Evolutionary conservation across 2,113 vertebrate species (phyloP).

Genomic region (Aspidoscelis tigris): DNA sequence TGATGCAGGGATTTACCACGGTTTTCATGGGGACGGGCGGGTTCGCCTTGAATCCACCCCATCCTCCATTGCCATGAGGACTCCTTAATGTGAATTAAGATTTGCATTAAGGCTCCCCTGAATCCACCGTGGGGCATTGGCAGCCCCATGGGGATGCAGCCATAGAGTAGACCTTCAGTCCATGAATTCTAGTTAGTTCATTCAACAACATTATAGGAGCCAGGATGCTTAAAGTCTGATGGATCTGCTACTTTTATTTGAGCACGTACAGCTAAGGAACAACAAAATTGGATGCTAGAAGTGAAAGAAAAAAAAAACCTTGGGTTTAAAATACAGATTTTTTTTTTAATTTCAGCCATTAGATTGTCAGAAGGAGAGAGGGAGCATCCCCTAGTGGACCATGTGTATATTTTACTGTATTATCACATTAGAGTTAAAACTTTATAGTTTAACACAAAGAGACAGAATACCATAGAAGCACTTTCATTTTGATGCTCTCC

Average conservation of each 20-base stretch:
- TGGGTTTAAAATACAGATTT: background rate
- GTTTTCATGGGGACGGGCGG: too few species aligned
- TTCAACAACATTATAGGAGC: background rate
- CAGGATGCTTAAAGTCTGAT: background rate
- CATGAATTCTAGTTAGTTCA: background rate
- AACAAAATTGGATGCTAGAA: background rate
- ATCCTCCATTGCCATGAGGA: too few species aligned
- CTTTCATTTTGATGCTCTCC: background rate
- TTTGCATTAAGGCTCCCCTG: too few species aligned
- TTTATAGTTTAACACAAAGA: background rate
- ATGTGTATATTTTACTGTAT: background rate
- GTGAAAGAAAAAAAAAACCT: background rate
- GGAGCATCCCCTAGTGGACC: constrained; percentile 26
- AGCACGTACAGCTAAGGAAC: too few species aligned
- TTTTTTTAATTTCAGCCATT: background rate
- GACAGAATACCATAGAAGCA: background rate
- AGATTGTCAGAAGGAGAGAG: background rate
- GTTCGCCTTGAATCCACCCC: too few species aligned
- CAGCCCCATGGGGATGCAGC: too few species aligned
- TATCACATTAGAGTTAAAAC: too few species aligned
- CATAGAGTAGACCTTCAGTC: too few species aligned
- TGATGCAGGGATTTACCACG: too few species aligned
- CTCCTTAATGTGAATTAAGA: too few species aligned
- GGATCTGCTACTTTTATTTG: too few species aligned
- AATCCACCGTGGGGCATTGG: too few species aligned